A percentile compares a stretch with the other conserved stretches of the same genome.
Conservation (phyloP, 2,888 invertebrate genomes). For the Drosophila picticornis region DNA sequence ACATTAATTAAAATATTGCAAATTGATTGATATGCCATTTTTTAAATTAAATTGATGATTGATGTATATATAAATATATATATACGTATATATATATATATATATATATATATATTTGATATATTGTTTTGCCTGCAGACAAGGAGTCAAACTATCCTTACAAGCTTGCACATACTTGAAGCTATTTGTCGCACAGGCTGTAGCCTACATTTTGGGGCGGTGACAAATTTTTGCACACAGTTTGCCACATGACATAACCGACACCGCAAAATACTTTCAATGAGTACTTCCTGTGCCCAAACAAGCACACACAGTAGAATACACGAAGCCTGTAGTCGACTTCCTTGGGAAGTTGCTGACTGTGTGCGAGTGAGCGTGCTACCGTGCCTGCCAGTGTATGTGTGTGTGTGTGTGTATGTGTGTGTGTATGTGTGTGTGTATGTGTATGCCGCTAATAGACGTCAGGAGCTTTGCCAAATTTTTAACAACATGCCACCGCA, state of each 20-base stretch:
- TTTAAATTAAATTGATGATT: neutral
- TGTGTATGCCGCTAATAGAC: conserved; percentile 53
- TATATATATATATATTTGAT: too few relatives aligned
- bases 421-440: neutral
- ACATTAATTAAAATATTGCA: neutral
- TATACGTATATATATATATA: too few relatives aligned
- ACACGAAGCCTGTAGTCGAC: conserved; percentile 39
- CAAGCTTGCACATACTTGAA: conserved; percentile 5
- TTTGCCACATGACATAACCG: conserved; percentile 54
- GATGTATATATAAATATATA: too few relatives aligned
- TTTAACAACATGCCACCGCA: conserved; percentile 53
- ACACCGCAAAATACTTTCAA: conserved; percentile 68
- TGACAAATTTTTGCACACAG: conserved; percentile 48
- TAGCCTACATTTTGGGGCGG: conserved; percentile 58
- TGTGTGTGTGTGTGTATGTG: neutral
- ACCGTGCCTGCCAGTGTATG: neutral
- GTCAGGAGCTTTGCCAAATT: conserved; percentile 54
- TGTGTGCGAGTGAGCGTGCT: neutral
- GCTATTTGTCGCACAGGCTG: conserved; percentile 18
- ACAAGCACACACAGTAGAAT: conserved; percentile 2
- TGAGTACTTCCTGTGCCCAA: conserved; percentile 58
- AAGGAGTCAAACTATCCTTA: conserved; percentile 8
- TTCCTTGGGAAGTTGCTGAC: conserved; percentile 45
- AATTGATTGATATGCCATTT: neutral
- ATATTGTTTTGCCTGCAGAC: conserved; percentile 14